Evolutionary conservation across 2,113 vertebrate genomes (phyloP), one percentile per base, ranked within the genome.

Genomic region (Periophthalmodon schlosseri): DNA sequence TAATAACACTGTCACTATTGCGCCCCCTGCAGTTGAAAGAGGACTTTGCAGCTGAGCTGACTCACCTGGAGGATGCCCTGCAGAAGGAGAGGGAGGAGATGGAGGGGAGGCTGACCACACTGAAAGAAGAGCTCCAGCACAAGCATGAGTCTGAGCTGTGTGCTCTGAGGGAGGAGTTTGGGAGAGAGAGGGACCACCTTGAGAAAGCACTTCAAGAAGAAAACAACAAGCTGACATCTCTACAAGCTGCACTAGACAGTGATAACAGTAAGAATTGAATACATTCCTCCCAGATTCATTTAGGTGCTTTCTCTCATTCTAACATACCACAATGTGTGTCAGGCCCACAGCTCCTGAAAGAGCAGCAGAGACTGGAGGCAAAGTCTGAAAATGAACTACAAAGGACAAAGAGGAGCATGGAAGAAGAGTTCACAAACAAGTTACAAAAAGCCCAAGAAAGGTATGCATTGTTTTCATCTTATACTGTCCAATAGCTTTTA

Each of bases 371-470:
- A 74, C 77, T 90, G 16, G 82, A 92, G 80, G 72, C 82, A n/a
- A 89, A 89, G 0, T 86, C 87, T 0, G 82, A 93, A 0, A 16
- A 9, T 9, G 94, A 95, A 69, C 80, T 93, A 47, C 87, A 87
- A 34, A 84, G 69, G 10, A 85, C 90, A 5, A 93, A 80, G 77
- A 86, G 15, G 0, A 78, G 84, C 10, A 89, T 89, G 88, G 86
- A 87, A 13, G 36, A 83, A 57, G 93, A 94, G 54, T 83, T 92
- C 65, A 93, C 95, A 70, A 91, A 93, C 60, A 94, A 86, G 78
- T 86, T 96, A 28, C 73, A 16, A 76, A 91, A 93, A 78, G 92
- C 92, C 16, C 90, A 92, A 74, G 88, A 80, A 61, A 95, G 94
- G 97, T 98, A 39, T 9, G 52, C 52, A 2, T 56, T 56, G n/a